Percentiles rank a stretch among this genome's conserved stretches.
These are phyloP conservation scores for Bos indicus DNA, from an alignment of 2,113 vertebrate genomes.

Conservation along the genomic window DNA sequence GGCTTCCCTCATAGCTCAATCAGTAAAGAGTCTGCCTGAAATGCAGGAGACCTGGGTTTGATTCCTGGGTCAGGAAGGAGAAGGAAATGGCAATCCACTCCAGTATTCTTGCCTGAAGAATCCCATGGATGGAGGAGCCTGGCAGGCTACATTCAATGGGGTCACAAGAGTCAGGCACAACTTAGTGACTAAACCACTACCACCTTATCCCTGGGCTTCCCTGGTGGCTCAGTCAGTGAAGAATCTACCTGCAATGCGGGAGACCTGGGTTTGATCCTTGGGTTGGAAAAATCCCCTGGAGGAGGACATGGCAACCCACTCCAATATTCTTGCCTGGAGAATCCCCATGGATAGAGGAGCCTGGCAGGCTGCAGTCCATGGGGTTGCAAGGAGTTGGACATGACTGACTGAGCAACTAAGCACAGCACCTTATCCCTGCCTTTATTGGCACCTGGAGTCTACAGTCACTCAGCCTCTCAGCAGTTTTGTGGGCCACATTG, in stretches of 20 bases:
- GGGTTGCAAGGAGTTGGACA: neutral
- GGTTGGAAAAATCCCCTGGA: neutral
- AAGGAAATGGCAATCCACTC: neutral
- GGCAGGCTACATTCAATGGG: neutral
- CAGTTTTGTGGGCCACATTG: neutral
- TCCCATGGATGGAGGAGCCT: neutral
- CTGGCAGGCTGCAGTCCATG: neutral
- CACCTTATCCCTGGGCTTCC: neutral
- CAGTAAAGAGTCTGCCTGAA: neutral
- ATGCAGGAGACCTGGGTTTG: neutral
- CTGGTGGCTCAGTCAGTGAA: neutral
- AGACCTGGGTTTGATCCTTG: neutral
- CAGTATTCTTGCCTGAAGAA: neutral
- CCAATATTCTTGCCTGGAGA: neutral
- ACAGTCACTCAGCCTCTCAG: neutral
- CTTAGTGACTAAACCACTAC: neutral
- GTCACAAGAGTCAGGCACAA: neutral
- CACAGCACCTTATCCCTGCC: neutral
- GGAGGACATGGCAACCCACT: neutral
- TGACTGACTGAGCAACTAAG: neutral
- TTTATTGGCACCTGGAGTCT: neutral
- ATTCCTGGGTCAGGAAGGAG: neutral
- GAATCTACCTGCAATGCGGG: neutral
- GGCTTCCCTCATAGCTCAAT: neutral
- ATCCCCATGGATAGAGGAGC: neutral